phyloP scores from a whole-genome alignment of 2,113 vertebrate species.

The Odobenus rosmarus region DNA sequence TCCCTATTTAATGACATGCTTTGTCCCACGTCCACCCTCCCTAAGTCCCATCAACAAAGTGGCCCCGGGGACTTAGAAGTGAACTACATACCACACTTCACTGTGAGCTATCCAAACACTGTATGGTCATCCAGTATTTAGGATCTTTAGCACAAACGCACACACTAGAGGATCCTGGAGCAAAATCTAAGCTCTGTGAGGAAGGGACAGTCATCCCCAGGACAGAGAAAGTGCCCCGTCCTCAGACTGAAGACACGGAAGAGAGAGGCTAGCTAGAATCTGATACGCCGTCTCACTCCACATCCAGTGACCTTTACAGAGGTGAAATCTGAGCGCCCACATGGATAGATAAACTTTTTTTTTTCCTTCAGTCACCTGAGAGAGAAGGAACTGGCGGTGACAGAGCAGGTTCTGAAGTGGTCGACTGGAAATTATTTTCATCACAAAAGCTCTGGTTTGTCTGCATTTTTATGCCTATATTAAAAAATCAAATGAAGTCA shows the following conservation, averaged over 20 bases:
- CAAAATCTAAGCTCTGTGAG: not conserved
- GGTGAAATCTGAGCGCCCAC: not conserved
- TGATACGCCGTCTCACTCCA: not conserved
- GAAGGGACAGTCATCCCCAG: not conserved
- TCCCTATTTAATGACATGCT: not conserved
- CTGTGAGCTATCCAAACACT: not conserved
- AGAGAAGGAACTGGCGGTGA: not conserved
- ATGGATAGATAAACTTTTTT: accelerated
- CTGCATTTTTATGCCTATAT: constrained; percentile 51
- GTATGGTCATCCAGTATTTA: too few relatives aligned
- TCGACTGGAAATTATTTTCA: not conserved
- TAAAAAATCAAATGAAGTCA: constrained; percentile 43
- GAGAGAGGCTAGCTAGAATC: not conserved
- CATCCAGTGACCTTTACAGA: not conserved
- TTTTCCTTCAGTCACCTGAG: not conserved
- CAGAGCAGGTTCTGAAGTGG: not conserved
- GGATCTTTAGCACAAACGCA: not conserved
- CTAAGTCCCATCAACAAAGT: not conserved
- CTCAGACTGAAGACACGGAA: not conserved
- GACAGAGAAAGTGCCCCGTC: not conserved
- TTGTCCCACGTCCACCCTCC: not conserved
- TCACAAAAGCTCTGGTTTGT: constrained; percentile 25
- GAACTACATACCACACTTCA: not conserved
- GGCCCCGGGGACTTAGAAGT: not conserved
- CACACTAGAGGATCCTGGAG: not conserved